Conservation (phyloP, 2,888 invertebrate species). For the Selenia dentaria region DNA sequence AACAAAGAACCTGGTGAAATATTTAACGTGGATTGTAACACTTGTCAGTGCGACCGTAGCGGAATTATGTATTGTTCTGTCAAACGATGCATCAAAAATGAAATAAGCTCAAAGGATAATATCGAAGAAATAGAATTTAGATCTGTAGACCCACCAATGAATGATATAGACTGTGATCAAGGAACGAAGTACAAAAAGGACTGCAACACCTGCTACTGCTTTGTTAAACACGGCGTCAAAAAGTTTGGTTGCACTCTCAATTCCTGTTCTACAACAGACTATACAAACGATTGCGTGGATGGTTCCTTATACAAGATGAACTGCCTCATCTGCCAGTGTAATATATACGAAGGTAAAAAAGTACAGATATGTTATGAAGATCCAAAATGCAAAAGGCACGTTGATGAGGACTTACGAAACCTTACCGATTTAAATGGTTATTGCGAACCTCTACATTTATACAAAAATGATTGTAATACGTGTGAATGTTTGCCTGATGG, state of each 20-base stretch:
- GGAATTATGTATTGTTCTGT: constrained; percentile 69
- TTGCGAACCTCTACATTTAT: constrained; percentile 62
- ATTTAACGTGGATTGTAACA: constrained; percentile 79
- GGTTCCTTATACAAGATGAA: constrained; percentile 50
- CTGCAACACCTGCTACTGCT: constrained; percentile 67
- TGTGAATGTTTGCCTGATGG: constrained; percentile 63
- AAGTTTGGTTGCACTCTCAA: constrained; percentile 69
- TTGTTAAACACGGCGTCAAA: constrained; percentile 43
- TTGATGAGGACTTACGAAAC: not conserved
- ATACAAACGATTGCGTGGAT: constrained; percentile 42
- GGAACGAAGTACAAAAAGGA: constrained; percentile 53
- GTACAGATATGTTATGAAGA: constrained; percentile 50
- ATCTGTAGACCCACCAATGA: constrained; percentile 28
- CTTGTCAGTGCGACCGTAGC: constrained; percentile 75
- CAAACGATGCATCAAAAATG: constrained; percentile 52
- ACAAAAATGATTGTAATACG: constrained; percentile 57
- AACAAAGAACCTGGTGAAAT: constrained; percentile 47
- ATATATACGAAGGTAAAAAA: constrained; percentile 33
- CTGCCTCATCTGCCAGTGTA: constrained; percentile 61
- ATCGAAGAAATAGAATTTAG: constrained; percentile 10
- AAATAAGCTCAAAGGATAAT: constrained; percentile 12
- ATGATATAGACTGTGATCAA: constrained; percentile 50
- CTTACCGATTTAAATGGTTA: constrained; percentile 43
- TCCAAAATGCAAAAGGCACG: constrained; percentile 10
- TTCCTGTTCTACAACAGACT: constrained; percentile 38